Conservation (phyloP, 2,113 vertebrate genomes). For the Apteryx mantelli region DNA sequence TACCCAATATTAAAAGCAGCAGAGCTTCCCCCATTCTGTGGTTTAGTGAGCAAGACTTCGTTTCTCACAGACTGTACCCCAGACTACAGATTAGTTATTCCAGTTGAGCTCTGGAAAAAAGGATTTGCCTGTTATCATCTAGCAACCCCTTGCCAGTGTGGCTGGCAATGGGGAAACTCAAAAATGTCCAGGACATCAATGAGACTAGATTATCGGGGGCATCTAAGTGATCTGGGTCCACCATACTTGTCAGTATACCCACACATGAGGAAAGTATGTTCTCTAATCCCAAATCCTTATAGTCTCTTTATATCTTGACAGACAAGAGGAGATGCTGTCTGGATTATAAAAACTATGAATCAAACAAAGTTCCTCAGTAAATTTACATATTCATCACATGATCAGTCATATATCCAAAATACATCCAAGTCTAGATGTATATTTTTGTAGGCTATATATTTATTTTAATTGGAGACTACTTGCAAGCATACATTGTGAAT, state of each 20-base stretch:
- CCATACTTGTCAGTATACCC: neutral
- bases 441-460: neutral
- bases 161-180: neutral
- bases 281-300: neutral
- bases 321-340: neutral
- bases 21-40: neutral
- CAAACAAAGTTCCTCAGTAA: neutral
- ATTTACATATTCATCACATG: neutral
- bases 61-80: neutral
- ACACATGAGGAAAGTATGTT: neutral
- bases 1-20: neutral
- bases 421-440: neutral
- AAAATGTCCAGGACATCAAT: neutral
- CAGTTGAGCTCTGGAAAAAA: neutral
- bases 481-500: neutral
- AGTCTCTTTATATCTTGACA: neutral
- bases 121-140: neutral
- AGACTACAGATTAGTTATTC: neutral
- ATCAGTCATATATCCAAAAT: neutral
- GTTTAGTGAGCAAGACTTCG: neutral
- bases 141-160: neutral
- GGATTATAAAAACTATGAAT: neutral
- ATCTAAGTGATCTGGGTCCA: neutral
- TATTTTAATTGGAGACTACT: neutral
- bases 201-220: neutral